Evolutionary conservation across 2,113 vertebrate species (phyloP).

Genomic region (Lota lota): DNA sequence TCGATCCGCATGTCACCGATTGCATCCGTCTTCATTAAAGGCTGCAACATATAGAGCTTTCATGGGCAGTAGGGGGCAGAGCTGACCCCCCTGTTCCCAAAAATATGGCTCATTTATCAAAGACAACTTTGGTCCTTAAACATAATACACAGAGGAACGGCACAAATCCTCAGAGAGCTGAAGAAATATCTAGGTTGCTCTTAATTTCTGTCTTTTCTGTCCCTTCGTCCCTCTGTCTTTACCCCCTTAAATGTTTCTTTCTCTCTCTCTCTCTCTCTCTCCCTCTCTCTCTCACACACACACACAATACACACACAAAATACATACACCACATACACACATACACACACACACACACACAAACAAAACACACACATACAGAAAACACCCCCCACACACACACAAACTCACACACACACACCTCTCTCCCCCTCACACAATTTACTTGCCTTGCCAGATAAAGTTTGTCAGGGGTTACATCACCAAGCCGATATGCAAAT

Average conservation of each 20-base stretch:
- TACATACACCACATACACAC: not conserved
- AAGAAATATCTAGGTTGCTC: constrained; percentile 10
- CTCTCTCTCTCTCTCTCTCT: too few species aligned
- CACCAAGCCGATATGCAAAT: too few species aligned
- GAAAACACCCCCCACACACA: too few species aligned
- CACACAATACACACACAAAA: not conserved
- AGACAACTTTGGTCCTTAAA: constrained; percentile 10
- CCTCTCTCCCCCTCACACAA: too few species aligned
- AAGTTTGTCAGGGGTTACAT: too few species aligned
- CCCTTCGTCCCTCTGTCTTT: not conserved
- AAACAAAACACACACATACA: too few species aligned
- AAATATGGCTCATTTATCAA: constrained; percentile 43
- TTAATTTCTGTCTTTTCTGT: not conserved
- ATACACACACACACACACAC: too few species aligned
- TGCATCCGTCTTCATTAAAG: constrained; percentile 24
- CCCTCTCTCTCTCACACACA: too few species aligned
- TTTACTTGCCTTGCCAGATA: too few species aligned
- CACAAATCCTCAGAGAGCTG: constrained; percentile 9
- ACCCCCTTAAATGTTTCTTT: too few species aligned
- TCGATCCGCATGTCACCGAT: not conserved
- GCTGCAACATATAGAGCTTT: constrained; percentile 11
- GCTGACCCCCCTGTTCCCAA: constrained; percentile 22
- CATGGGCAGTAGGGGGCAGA: constrained; percentile 20
- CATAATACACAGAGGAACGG: constrained; percentile 22
- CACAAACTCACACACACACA: too few species aligned